Base-by-base conservation (phyloP, 2,888 invertebrate genomes). In the Diadegma fenestrale region DNA sequence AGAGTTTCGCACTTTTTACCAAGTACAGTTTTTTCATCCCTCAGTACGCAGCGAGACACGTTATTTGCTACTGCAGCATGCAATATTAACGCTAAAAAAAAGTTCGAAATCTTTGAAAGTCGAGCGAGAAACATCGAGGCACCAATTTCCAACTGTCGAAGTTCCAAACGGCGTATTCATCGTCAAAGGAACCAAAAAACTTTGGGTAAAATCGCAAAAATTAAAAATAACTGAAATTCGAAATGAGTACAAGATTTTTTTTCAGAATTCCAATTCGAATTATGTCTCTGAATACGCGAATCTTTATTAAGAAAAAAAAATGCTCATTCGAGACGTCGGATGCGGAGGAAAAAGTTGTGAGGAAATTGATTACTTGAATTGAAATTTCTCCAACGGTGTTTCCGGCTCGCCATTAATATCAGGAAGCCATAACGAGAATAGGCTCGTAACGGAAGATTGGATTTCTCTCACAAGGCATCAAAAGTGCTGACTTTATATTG, bases 1-100 rank as follows among this genome's bases (percentile, higher is more conserved):
- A 51, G 71, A 80, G 71, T 79, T 79, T 79, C 61, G 69, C 79
- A 79, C 79, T 79, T 69, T 79, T 61, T 71, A 33, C 69, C 37
- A 37, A 14, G 22, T 26, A 22, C 37, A 37, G 17, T 58, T 37
- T 43, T 43, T 58, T 41, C 7, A 43, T 10, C 22, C 26, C n/a
- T 41, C 22, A 12, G n/a, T 43, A 26, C 17, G 14, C 17, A 73
- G 58, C 22, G 26, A 41, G 22, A 58, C 72, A 37, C 58, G 73
- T 41, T 73, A 58, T 73, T 73, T 48, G 48, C 41, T 26, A 14
- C 8, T 17, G 43, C 61, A 48, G 30, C 30, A 71, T 33, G n/a
- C n/a, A 73, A 58, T 26, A 48, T 26, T 58, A 73, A 61, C 8
- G 54, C 22, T 41, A 14, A 26, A 37, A 61, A 43, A 58, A 73